Percentiles rank a stretch among this genome's conserved stretches.
These are phyloP conservation scores for Malurus leucopterus DNA, from an alignment of 2,797 vertebrate species.

Conservation along the genomic window DNA sequence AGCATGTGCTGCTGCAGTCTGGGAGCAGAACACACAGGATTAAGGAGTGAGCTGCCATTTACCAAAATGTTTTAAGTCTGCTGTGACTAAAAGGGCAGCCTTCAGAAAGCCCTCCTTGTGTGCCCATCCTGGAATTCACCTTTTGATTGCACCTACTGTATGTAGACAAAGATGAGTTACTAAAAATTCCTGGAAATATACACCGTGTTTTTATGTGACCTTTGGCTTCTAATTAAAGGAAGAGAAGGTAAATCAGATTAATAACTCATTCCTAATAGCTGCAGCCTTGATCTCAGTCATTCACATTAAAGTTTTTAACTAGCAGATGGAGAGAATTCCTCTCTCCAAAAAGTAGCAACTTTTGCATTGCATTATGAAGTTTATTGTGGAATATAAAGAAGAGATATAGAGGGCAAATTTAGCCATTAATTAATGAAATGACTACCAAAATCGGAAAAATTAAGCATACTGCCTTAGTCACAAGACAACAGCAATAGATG, in stretches of 20 bases:
- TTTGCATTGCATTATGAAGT: not conserved
- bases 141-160: not conserved
- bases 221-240: not conserved
- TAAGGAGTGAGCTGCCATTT: not conserved
- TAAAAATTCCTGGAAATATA: not conserved
- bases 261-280: not conserved
- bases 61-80: not conserved
- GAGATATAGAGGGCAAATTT: not conserved
- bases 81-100: not conserved
- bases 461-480: not conserved
- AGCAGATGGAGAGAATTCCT: not conserved
- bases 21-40: not conserved
- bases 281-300: not conserved
- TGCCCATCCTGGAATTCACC: not conserved
- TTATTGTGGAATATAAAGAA: not conserved
- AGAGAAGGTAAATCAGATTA: not conserved
- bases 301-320: not conserved
- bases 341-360: not conserved
- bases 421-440: not conserved
- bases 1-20: not conserved
- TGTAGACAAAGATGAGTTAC: not conserved
- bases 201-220: not conserved
- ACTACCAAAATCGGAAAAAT: not conserved
- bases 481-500: not conserved
- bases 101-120: not conserved